Conservation (phyloP, 2,888 invertebrate species). For the Pachycephus smyrnensis region DNA sequence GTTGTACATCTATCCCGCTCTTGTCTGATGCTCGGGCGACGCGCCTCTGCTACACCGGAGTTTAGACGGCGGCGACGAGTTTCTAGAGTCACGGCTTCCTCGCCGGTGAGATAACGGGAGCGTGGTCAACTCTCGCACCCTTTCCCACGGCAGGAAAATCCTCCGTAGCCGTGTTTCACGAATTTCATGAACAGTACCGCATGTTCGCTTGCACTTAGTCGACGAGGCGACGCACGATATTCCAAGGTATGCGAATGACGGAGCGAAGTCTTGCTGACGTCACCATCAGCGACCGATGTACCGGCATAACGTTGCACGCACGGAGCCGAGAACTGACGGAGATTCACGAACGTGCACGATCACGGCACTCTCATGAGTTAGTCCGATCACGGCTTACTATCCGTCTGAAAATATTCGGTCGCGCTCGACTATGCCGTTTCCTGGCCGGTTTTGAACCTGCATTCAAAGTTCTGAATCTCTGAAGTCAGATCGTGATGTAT, state of each 20-base stretch:
- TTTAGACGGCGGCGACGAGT: background rate
- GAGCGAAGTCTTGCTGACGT: conserved; percentile 44
- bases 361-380: conserved; percentile 29
- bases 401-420: conserved; percentile 38
- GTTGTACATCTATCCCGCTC: conserved; percentile 4
- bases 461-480: background rate
- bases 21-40: conserved; percentile 1
- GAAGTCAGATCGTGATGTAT: background rate
- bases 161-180: conserved; percentile 4
- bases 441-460: background rate
- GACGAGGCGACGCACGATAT: background rate
- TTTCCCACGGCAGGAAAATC: conserved; percentile 7
- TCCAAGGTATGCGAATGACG: conserved; percentile 28
- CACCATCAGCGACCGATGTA: conserved; percentile 35
- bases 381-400: conserved; percentile 26
- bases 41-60: conserved; percentile 7
- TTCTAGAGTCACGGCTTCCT: conserved; percentile 6
- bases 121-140: background rate
- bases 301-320: conserved; percentile 39
- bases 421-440: conserved; percentile 16
- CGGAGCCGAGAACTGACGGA: conserved; percentile 35
- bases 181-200: background rate
- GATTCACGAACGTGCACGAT: conserved; percentile 37
- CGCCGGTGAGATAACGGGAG: background rate
- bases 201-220: background rate